Evolutionary conservation across 2,113 vertebrate genomes (phyloP).

Genomic region (Brachypodius melanocephalos): DNA sequence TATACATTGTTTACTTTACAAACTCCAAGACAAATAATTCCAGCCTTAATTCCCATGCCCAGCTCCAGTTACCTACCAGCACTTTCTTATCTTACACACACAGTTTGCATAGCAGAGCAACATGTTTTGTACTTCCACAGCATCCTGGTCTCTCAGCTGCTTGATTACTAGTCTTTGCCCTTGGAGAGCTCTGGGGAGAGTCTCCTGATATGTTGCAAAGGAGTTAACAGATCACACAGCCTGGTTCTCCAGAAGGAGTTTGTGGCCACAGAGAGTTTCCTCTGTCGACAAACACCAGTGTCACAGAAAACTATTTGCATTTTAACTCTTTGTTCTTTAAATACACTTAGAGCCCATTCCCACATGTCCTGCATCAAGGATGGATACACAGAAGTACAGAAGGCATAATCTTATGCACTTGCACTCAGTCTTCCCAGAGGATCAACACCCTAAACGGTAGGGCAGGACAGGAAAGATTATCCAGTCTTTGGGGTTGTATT

Average conservation of each 20-base stretch:
- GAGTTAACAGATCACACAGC: neutral
- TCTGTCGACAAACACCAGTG: neutral
- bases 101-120: neutral
- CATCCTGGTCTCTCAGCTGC: neutral
- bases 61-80: neutral
- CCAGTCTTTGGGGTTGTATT: neutral
- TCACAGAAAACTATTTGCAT: neutral
- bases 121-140: neutral
- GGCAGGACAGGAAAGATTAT: neutral
- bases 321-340: neutral
- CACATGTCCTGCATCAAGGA: accelerated
- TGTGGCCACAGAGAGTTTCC: neutral
- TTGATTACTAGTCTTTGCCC: neutral
- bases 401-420: neutral
- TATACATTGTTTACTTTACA: neutral
- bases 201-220: neutral
- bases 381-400: neutral
- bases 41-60: neutral
- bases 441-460: neutral
- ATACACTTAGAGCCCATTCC: neutral
- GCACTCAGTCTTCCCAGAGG: neutral
- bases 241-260: neutral
- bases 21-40: neutral
- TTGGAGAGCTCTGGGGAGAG: neutral
- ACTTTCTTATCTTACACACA: neutral